Base-by-base conservation (phyloP, 1,140 invertebrate species). In the Drosophila quadrilineata region DNA sequence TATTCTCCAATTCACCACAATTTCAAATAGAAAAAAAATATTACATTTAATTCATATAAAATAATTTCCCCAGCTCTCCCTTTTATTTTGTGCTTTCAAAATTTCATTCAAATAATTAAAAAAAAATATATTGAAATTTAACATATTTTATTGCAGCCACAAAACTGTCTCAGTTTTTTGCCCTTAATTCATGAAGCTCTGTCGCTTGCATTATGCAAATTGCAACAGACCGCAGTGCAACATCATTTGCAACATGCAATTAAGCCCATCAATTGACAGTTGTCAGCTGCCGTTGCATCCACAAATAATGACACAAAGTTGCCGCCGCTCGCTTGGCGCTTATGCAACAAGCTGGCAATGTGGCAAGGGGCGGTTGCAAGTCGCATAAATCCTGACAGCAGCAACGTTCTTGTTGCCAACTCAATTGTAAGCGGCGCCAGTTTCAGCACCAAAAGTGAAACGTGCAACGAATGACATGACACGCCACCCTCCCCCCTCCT, bases 171-270 rank as follows among this genome's bases (percentile, higher is more conserved):
- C n/a, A n/a, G n/a, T n/a, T n/a, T n/a, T n/a, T n/a, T n/a, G n/a
- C n/a, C n/a, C n/a, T n/a, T n/a, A n/a, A n/a, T n/a, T n/a, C n/a
- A n/a, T n/a, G n/a, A n/a, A n/a, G n/a, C n/a, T n/a, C n/a, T n/a
- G n/a, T n/a, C n/a, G n/a, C 57, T 38, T 67, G 40, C 33, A 65
- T 66, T 54, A 75, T 75, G 48, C 19, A 62, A 69, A 50, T 49
- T n/a, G 5, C 17, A 56, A 72, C 16, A 46, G 36, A 12, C 9
- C 2, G 2, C 59, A 28, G 54, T 67, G 19, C 28, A 29, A 38
- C 8, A 46, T 31, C 33, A 16, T n/a, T n/a, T 24, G 29, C 48
- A 43, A 26, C 21, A 24, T 10, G 21, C 49, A 53, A 62, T 62
- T 62, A 62, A 62, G 16, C 16, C 9, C 54, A 35, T 57, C 54